Conservation (phyloP, 2,113 vertebrate species). For the Patagioenas fasciata region DNA sequence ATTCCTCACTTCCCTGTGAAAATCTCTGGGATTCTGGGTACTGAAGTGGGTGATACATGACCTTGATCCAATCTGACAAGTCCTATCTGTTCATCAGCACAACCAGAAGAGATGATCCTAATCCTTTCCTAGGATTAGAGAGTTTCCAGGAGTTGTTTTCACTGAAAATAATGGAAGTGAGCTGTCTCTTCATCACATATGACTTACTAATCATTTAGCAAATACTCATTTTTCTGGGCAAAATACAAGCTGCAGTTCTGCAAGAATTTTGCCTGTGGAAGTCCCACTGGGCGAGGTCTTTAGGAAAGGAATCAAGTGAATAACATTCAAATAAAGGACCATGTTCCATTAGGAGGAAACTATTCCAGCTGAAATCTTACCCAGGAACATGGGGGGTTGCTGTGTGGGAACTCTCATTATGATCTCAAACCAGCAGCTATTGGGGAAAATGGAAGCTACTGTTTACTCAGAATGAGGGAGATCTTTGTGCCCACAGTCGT, state of each 20-base stretch:
- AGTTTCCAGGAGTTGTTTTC: background rate
- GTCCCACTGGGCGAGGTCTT: background rate
- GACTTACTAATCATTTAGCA: constrained; percentile 5
- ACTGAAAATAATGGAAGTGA: background rate
- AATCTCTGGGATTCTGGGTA: background rate
- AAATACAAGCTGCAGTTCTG: background rate
- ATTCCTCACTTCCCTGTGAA: background rate
- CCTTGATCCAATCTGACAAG: background rate
- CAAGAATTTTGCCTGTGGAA: constrained; percentile 10
- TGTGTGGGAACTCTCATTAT: constrained; percentile 42
- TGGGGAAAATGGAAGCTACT: constrained; percentile 53
- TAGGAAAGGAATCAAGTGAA: constrained; percentile 13
- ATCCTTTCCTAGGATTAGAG: background rate
- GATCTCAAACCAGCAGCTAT: constrained; percentile 8
- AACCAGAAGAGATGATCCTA: background rate
- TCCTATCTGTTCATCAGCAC: background rate
- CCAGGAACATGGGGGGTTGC: constrained; percentile 38
- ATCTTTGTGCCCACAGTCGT: constrained; percentile 16
- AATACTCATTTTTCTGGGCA: constrained; percentile 38
- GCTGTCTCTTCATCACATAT: background rate
- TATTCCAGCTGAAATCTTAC: constrained; percentile 59
- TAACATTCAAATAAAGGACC: constrained; percentile 3
- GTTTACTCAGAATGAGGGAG: constrained; percentile 49
- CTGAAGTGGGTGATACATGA: background rate
- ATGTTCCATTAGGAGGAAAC: constrained; percentile 15